Percentiles rank a stretch among this genome's conserved stretches.
Conservation (phyloP, 1,140 invertebrate genomes). For the Harpegnathos saltator region DNA sequence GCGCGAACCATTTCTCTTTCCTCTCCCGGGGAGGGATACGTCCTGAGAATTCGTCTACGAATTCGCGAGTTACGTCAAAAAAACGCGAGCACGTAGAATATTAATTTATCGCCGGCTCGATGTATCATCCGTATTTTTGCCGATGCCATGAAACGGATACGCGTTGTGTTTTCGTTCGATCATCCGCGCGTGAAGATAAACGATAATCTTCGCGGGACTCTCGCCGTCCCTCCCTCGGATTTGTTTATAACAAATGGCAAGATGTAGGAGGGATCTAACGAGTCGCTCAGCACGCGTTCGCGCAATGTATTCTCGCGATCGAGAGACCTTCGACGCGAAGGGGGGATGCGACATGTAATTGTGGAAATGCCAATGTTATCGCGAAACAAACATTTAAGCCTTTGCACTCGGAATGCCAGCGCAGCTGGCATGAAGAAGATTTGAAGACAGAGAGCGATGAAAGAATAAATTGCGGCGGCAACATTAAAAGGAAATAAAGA, state of each 20-base stretch:
- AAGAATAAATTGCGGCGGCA: too few relatives aligned
- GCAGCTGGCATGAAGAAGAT: too few relatives aligned
- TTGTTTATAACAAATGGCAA: constrained; percentile 45
- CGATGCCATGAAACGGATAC: constrained; percentile 37
- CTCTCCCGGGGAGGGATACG: neutral
- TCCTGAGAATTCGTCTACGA: neutral
- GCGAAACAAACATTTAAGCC: too few relatives aligned
- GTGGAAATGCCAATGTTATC: neutral
- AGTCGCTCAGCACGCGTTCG: neutral
- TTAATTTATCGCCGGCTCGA: constrained; percentile 42
- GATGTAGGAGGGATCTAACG: constrained; percentile 15
- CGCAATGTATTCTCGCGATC: neutral
- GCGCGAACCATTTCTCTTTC: constrained; percentile 5
- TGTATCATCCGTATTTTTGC: constrained; percentile 18
- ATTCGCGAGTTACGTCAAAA: neutral
- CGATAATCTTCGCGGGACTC: constrained; percentile 30
- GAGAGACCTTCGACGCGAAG: constrained; percentile 3
- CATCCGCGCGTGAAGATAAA: constrained; percentile 36
- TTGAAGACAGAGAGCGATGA: too few relatives aligned
- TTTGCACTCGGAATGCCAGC: too few relatives aligned
- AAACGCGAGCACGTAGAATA: constrained; percentile 6
- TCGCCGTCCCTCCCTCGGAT: neutral
- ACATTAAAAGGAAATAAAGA: too few relatives aligned
- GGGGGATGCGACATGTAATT: neutral
- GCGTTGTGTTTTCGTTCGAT: constrained; percentile 22